Evolutionary conservation across 2,888 invertebrate genomes (phyloP).

Genomic region (Clepsis dumicolana): DNA sequence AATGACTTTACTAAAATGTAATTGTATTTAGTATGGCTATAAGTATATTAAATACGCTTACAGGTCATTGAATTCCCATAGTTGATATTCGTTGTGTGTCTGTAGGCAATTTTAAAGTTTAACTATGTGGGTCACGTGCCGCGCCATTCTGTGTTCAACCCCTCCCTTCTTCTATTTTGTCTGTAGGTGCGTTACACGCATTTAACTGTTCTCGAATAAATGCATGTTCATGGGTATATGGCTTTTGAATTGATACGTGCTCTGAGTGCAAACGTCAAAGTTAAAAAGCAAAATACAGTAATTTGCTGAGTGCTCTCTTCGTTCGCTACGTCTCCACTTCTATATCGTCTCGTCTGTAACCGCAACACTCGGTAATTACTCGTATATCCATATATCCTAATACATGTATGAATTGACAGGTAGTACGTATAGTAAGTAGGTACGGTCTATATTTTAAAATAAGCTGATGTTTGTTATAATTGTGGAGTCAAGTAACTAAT

Average conservation of each 20-base stretch:
- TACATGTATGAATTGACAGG: neutral
- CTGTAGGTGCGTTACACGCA: slow-evolving; percentile 47
- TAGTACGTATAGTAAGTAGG: slow-evolving; percentile 13
- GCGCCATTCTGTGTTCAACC: slow-evolving; percentile 47
- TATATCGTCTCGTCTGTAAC: neutral
- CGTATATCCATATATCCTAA: slow-evolving; percentile 7
- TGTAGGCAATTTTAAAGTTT: slow-evolving; percentile 49
- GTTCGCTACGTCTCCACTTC: neutral
- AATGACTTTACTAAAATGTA: neutral
- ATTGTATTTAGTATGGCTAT: slow-evolving; percentile 14
- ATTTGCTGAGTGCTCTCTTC: slow-evolving; percentile 24
- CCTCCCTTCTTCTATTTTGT: slow-evolving; percentile 46
- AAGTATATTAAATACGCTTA: slow-evolving; percentile 9
- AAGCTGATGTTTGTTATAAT: slow-evolving; percentile 28
- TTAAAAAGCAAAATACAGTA: slow-evolving; percentile 18
- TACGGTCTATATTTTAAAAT: slow-evolving; percentile 27
- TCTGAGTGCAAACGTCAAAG: slow-evolving; percentile 43
- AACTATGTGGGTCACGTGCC: slow-evolving; percentile 65
- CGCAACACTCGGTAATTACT: neutral
- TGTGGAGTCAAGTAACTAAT: slow-evolving; percentile 32
- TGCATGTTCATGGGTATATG: slow-evolving; percentile 45
- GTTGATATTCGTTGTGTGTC: slow-evolving; percentile 41
- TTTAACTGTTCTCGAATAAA: slow-evolving; percentile 44
- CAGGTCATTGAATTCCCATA: slow-evolving; percentile 34
- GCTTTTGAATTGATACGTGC: slow-evolving; percentile 48